Evolutionary conservation across 2,888 invertebrate genomes (phyloP).

Genomic region (Acleris literana): DNA sequence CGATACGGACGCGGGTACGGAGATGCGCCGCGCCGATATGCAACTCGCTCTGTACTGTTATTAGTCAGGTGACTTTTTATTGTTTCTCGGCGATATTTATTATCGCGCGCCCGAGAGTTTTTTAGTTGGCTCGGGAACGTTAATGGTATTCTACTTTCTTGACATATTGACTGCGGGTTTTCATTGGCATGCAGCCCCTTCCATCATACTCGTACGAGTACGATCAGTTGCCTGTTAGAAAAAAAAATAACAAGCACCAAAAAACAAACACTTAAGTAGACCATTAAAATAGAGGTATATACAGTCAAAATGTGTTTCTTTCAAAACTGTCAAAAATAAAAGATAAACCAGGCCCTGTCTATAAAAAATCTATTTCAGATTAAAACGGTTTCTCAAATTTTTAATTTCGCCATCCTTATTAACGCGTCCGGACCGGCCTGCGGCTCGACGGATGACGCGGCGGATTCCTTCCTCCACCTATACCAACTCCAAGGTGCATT

Average conservation of each 20-base stretch:
- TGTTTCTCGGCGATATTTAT: conserved; percentile 69
- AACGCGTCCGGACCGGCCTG: conserved; percentile 16
- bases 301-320: too few relatives aligned
- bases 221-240: too few relatives aligned
- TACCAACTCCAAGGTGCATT: conserved; percentile 26
- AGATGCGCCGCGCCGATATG: conserved; percentile 72
- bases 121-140: conserved; percentile 49
- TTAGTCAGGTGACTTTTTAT: conserved; percentile 76
- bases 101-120: conserved; percentile 50
- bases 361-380: conserved; percentile 14
- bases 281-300: too few relatives aligned
- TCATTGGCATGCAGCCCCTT: too few relatives aligned
- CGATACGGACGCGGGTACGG: conserved; percentile 69
- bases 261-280: too few relatives aligned
- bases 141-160: conserved; percentile 36
- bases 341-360: neutral
- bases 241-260: too few relatives aligned
- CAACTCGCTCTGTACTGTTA: conserved; percentile 62
- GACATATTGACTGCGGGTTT: conserved; percentile 3
- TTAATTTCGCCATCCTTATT: conserved; percentile 36
- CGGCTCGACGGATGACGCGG: conserved; percentile 37
- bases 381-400: conserved; percentile 25
- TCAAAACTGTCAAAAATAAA: too few relatives aligned
- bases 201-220: too few relatives aligned
- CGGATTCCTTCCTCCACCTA: conserved; percentile 39